Evolutionary conservation across 2,888 invertebrate species (phyloP), one percentile per base, ranked within the genome.

Genomic region (Dorcus hopei): DNA sequence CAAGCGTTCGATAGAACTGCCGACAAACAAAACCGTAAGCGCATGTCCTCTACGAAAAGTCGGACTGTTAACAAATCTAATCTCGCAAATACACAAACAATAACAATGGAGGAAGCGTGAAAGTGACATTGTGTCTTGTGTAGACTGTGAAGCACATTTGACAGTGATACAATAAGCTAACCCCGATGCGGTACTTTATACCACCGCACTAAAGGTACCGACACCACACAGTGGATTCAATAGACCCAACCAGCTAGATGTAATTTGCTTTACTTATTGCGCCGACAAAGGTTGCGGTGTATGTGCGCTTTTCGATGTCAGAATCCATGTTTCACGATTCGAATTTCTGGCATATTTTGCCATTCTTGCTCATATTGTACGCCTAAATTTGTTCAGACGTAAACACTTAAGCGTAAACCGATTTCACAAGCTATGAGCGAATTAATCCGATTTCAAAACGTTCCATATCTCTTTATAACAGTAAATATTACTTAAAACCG

Each of bases 41-140:
- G 38, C 45, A 43, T 9, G 19, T 47, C 48, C 45, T 54, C 19
- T 11, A 19, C 49, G 53, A 39, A 59, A 52, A 55, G 59, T 56
- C 49, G 52, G 43, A 42, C 61, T 59, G 58, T 61, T 59, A 63
- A 61, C 63, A 47, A 55, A 62, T 61, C 68, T 74, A 74, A 74
- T 73, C 71, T 70, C 64, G 64, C 72, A 71, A 73, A 74, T 69
- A 74, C 69, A 76, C 76, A 75, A 74, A 75, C 76, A 76, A 76
- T 74, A 72, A 71, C 72, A 74, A 63, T 65, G 69, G 68, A 74
- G 73, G 68, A 67, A 70, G 74, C 75, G 76, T 76, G 75, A 77
- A 77, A 77, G 73, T 76, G 76, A 75, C 72, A 76, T 76, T 77
- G 73, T 77, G 73, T 77, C 76, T 75, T 72, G 70, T 70, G 72